Evolutionary conservation across 2,113 vertebrate genomes (phyloP).

Genomic region (Gobiocypris rarus): DNA sequence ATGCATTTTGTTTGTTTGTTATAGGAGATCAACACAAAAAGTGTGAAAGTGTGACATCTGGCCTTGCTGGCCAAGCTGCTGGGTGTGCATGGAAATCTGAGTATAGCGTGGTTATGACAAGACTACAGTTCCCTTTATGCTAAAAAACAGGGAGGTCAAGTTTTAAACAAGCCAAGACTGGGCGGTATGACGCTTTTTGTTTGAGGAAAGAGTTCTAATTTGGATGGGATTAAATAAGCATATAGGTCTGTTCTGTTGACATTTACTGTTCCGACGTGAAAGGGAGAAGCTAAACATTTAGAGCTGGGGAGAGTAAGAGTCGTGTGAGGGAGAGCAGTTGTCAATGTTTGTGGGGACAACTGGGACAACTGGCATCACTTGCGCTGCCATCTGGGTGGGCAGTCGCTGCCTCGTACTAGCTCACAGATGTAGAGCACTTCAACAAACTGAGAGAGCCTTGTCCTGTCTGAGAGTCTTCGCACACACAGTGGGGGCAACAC

Average conservation of each 20-base stretch:
- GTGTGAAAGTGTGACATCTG: constrained; percentile 34
- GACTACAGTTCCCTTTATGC: not conserved
- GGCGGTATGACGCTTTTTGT: not conserved
- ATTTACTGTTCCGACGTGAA: not conserved
- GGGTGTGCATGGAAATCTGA: not conserved
- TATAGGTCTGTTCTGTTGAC: constrained; percentile 11
- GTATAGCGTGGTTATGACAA: not conserved
- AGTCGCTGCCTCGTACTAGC: constrained; percentile 57
- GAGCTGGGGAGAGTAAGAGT: not conserved
- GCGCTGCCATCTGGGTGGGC: constrained; percentile 48
- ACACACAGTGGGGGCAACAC: constrained; percentile 35
- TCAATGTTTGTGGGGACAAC: not conserved
- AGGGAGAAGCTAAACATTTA: constrained; percentile 28
- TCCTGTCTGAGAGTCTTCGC: constrained; percentile 46
- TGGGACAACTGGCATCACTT: constrained; percentile 40
- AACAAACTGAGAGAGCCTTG: constrained; percentile 56
- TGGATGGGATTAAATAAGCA: not conserved
- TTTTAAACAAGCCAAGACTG: not conserved
- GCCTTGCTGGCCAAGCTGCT: not conserved
- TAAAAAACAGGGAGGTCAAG: not conserved
- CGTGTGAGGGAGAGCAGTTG: not conserved
- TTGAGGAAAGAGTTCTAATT: constrained; percentile 8
- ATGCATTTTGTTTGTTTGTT: not conserved
- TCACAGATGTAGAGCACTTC: constrained; percentile 47
- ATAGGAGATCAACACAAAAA: constrained; percentile 2